Evolutionary conservation across 2,113 vertebrate genomes (phyloP).

Genomic region (Phylloscopus trochilus): DNA sequence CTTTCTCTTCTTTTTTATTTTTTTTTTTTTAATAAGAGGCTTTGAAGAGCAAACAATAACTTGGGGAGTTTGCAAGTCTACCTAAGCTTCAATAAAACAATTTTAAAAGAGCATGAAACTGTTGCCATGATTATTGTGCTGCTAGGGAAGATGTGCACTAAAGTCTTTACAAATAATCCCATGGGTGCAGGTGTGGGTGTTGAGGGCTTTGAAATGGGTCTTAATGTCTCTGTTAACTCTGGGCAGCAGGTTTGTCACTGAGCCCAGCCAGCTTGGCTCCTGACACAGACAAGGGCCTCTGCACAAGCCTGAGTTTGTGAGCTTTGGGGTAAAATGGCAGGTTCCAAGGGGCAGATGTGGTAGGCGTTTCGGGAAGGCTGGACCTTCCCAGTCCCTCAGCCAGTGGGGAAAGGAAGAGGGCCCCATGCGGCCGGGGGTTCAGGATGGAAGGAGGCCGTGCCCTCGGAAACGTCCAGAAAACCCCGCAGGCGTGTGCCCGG

Average conservation of each 20-base stretch:
- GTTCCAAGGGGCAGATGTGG: fast-evolving
- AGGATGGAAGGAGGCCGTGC: neutral
- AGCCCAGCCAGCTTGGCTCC: neutral
- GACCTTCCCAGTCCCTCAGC: neutral
- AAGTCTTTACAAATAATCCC: neutral
- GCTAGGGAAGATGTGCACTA: too few species aligned
- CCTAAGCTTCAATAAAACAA: neutral
- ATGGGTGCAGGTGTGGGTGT: too few species aligned
- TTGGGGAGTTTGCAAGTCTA: neutral
- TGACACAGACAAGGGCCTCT: too few species aligned
- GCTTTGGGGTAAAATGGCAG: too few species aligned
- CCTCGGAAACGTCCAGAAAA: fast-evolving
- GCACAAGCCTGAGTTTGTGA: neutral
- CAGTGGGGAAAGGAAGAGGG: neutral
- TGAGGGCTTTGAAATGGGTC: fast-evolving
- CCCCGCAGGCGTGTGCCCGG: fast-evolving
- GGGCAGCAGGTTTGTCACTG: neutral
- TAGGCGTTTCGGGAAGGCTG: fast-evolving
- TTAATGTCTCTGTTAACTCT: neutral
- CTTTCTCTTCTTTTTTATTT: neutral
- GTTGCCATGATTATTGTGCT: neutral
- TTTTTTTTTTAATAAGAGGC: neutral
- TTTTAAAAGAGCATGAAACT: neutral
- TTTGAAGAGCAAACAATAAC: neutral
- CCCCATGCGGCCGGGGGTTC: fast-evolving